Evolutionary conservation across 2,113 vertebrate genomes (phyloP), one percentile per base, ranked within the genome.

Genomic region (Halichoeres trimaculatus): DNA sequence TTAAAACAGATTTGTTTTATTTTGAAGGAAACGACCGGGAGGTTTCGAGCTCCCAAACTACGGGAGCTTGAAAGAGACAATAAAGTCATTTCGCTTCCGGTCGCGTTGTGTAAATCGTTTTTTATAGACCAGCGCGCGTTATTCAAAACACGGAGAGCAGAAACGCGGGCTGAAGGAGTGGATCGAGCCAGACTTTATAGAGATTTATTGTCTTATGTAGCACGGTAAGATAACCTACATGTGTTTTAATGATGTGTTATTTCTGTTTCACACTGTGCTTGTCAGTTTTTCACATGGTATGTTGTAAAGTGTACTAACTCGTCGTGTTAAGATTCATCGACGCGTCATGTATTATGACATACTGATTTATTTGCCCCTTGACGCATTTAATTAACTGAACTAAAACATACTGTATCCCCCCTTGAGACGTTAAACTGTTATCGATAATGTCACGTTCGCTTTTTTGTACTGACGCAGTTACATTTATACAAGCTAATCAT

Each of bases 91-190:
- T 85, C 70, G 78, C 1, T 87, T 90, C 90, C 74, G 35, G 50
- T 70, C 38, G 8, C 10, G 10, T 53, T n/a, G 54, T 20, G 17
- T 8, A 5, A 4, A 20, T 58, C n/a, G n/a, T 52, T 74, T 85
- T 78, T 50, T 48, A 6, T 1, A 10, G 17, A 1, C 30, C 57
- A 2, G 64, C 83, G 87, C 88, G 91, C 81, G 80, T 70, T 72
- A 13, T 86, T 89, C 76, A 87, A 91, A 91, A 90, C 76, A 79
- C 76, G 77, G 22, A 7, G 26, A 24, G 47, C n/a, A 73, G 75
- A 84, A 86, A 59, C 80, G 87, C 86, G 88, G 53, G 75, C 48
- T 58, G 43, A 22, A 8, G n/a, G 1, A 43, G 10, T 0, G 17
- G 17, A 23, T 2, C 2, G 13, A 8, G 22, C 19, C 2, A 14